These are phyloP conservation scores for Episyrphus balteatus DNA, from an alignment of 1,140 invertebrate genomes.

Conservation along the genomic window DNA sequence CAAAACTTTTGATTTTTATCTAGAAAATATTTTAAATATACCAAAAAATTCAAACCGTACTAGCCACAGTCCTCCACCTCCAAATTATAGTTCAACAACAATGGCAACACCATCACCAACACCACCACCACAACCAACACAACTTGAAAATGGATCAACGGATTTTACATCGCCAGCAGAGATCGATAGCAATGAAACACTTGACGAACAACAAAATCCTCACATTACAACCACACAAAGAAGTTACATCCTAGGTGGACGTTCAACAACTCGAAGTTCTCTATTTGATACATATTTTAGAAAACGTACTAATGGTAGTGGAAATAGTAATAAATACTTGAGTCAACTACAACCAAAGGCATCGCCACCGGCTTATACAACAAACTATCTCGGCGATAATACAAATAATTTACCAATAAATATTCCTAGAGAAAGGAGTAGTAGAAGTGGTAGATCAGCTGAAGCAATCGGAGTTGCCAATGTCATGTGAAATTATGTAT, in stretches of 20 bases:
- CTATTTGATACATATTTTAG: slow-evolving; percentile 31
- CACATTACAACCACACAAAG: slow-evolving; percentile 10
- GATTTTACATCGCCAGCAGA: too few relatives aligned
- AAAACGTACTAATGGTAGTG: slow-evolving; percentile 31
- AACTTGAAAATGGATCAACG: too few relatives aligned
- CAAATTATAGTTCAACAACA: slow-evolving; percentile 5
- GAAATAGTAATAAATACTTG: slow-evolving; percentile 14
- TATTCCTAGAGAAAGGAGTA: neutral
- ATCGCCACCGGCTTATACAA: slow-evolving; percentile 17
- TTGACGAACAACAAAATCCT: slow-evolving; percentile 28
- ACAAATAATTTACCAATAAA: slow-evolving; percentile 25
- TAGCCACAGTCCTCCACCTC: too few relatives aligned
- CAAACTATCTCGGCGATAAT: slow-evolving; percentile 34
- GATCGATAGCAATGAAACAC: slow-evolving; percentile 33
- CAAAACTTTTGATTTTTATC: too few relatives aligned
- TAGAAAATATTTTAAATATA: too few relatives aligned
- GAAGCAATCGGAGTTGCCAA: slow-evolving; percentile 10
- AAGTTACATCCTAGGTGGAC: slow-evolving; percentile 2
- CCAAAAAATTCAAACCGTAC: too few relatives aligned
- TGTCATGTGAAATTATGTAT: too few relatives aligned
- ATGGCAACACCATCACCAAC: slow-evolving; percentile 1
- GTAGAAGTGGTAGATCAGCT: slow-evolving; percentile 19
- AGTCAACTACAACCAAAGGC: slow-evolving; percentile 3
- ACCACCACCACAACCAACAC: too few relatives aligned
- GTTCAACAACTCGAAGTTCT: slow-evolving; percentile 16